Conservation (phyloP, 2,113 vertebrate genomes). For the Larimichthys crocea region DNA sequence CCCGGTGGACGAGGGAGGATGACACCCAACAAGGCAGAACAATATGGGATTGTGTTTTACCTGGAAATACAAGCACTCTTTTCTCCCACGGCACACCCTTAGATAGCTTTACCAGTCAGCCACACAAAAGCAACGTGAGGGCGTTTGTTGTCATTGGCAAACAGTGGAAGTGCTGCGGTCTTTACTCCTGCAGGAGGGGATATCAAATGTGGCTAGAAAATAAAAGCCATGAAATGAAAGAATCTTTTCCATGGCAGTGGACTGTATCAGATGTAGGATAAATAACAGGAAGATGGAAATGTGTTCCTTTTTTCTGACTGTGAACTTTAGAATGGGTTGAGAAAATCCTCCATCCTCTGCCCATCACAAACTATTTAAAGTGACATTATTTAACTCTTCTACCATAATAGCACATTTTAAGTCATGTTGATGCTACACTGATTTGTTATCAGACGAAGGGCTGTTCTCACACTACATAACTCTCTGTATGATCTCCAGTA, state of each 20-base stretch:
- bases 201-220: constrained; percentile 10
- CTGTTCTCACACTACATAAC: too few relatives aligned
- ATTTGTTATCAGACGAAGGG: too few relatives aligned
- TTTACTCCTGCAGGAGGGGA: not conserved
- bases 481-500: too few relatives aligned
- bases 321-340: not conserved
- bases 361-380: not conserved
- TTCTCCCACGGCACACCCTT: constrained; percentile 21
- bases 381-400: too few relatives aligned
- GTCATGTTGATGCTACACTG: too few relatives aligned
- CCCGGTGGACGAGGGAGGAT: not conserved
- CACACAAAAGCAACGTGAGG: constrained; percentile 3
- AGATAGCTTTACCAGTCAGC: constrained; percentile 4
- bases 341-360: not conserved
- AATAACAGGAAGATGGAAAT: not conserved
- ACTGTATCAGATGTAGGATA: constrained; percentile 5
- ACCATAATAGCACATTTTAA: too few relatives aligned
- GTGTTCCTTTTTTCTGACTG: not conserved
- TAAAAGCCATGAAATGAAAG: constrained; percentile 17
- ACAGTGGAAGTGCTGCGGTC: not conserved
- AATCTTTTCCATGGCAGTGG: not conserved
- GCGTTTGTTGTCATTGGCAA: constrained; percentile 18
- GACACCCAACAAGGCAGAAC: not conserved
- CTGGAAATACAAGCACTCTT: constrained; percentile 9
- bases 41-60: constrained; percentile 21